phyloP scores from a whole-genome alignment of 2,113 vertebrate genomes.

The Sinocyclocheilus maitianheensis region DNA sequence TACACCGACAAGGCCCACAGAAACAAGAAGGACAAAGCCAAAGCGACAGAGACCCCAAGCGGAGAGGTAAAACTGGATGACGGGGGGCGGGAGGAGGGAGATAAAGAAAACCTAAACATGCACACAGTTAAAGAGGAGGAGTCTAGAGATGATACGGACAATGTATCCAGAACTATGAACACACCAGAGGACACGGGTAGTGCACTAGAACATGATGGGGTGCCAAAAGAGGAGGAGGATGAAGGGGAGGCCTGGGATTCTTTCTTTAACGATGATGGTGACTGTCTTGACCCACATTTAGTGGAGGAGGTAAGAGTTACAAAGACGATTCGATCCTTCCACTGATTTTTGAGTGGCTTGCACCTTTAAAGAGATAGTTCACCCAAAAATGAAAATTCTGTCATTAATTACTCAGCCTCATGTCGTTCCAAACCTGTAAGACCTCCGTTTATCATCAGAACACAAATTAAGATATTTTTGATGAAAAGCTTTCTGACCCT shows the following conservation, averaged over 20 bases:
- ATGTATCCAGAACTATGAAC: constrained; percentile 24
- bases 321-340: not conserved
- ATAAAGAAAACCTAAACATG: not conserved
- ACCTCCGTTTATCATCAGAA: too few species aligned
- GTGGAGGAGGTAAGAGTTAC: constrained; percentile 82
- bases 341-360: not conserved
- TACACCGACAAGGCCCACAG: constrained; percentile 75
- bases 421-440: too few species aligned
- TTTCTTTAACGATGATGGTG: constrained; percentile 93
- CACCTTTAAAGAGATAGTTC: not conserved
- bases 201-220: constrained; percentile 39
- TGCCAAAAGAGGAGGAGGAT: constrained; percentile 48
- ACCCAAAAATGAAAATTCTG: too few species aligned
- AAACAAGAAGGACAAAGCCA: constrained; percentile 67
- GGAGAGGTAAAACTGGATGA: not conserved
- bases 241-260: constrained; percentile 85
- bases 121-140: not conserved
- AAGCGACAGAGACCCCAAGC: not conserved
- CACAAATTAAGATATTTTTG: too few species aligned
- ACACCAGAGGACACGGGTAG: not conserved
- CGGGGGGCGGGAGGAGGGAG: constrained; percentile 35
- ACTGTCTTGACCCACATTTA: constrained; percentile 86
- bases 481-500: too few species aligned
- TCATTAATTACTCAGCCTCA: too few species aligned
- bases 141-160: not conserved